phyloP scores from a whole-genome alignment of 2,797 vertebrate species.

The Myotis vivesi region DNA sequence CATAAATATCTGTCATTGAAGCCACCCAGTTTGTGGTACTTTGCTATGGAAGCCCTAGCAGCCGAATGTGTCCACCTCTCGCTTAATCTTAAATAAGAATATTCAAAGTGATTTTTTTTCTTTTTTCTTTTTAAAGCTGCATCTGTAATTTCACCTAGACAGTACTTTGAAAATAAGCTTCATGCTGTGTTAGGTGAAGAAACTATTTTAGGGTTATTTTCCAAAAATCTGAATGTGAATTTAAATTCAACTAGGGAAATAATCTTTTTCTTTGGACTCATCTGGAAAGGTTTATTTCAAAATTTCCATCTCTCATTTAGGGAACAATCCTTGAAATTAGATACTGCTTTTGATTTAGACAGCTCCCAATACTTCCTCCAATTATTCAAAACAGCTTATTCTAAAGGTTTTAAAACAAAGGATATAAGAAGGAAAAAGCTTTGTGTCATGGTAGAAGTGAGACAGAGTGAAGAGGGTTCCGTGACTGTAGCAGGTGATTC shows the following conservation, averaged over 20 bases:
- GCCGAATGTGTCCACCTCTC: background rate
- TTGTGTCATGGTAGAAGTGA: background rate
- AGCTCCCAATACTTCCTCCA: background rate
- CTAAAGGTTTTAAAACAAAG: background rate
- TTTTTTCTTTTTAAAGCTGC: background rate
- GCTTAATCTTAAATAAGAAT: background rate
- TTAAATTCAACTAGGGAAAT: constrained; percentile 30
- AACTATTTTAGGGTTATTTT: constrained; percentile 34
- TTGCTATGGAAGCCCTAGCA: background rate
- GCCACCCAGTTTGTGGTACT: background rate
- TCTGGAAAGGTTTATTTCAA: constrained; percentile 9
- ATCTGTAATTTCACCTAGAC: constrained; percentile 5
- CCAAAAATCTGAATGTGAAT: constrained; percentile 42
- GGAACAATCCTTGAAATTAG: constrained; percentile 23
- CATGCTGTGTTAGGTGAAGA: constrained; percentile 9
- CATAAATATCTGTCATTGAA: background rate
- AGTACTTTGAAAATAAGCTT: constrained; percentile 57
- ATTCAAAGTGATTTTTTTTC: background rate
- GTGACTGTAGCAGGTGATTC: background rate
- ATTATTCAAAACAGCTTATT: constrained; percentile 23
- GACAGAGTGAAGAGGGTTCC: background rate
- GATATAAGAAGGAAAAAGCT: background rate
- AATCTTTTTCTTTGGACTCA: background rate
- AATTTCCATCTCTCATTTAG: constrained; percentile 39
- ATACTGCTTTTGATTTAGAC: background rate